Percentiles rank a stretch among this genome's conserved stretches.
Evolutionary conservation across 2,888 invertebrate species (phyloP).

Genomic region (Galerucella pusilla): DNA sequence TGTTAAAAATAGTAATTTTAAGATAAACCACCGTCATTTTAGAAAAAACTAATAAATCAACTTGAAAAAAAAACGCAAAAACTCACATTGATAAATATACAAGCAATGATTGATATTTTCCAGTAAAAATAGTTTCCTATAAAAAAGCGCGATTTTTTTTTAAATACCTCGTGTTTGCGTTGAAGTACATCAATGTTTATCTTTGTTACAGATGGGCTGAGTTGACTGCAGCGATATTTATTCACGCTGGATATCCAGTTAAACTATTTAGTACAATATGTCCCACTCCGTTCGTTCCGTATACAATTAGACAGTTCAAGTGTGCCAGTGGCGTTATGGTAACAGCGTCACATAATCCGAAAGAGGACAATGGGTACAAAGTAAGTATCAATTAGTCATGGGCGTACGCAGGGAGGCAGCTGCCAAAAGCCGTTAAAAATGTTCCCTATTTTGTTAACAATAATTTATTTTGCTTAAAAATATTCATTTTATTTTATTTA

Average conservation of each 20-base stretch:
- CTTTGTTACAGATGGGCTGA: constrained; percentile 78
- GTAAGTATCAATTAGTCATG: constrained; percentile 50
- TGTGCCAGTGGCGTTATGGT: constrained; percentile 97
- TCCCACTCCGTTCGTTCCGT: constrained; percentile 96
- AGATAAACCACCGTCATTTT: too few species aligned
- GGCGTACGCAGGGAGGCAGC: too few species aligned
- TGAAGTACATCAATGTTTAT: constrained; percentile 26
- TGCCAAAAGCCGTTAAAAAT: too few species aligned
- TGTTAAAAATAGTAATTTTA: too few species aligned
- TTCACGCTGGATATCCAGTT: constrained; percentile 66
- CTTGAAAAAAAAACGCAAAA: too few species aligned
- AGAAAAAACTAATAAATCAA: too few species aligned
- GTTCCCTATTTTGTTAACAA: too few species aligned
- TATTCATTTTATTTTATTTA: too few species aligned
- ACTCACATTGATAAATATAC: too few species aligned
- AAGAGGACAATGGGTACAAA: constrained; percentile 97
- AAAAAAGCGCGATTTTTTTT: neutral
- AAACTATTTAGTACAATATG: constrained; percentile 83
- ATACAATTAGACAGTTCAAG: constrained; percentile 77
- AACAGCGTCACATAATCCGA: constrained; percentile 98
- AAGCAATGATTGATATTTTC: too few species aligned
- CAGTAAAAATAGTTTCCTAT: neutral
- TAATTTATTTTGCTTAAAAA: too few species aligned
- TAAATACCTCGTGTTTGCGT: constrained; percentile 15
- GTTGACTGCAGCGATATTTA: constrained; percentile 27